Evolutionary conservation across 2,888 invertebrate genomes (phyloP).

Genomic region (Onchidella celtica): DNA sequence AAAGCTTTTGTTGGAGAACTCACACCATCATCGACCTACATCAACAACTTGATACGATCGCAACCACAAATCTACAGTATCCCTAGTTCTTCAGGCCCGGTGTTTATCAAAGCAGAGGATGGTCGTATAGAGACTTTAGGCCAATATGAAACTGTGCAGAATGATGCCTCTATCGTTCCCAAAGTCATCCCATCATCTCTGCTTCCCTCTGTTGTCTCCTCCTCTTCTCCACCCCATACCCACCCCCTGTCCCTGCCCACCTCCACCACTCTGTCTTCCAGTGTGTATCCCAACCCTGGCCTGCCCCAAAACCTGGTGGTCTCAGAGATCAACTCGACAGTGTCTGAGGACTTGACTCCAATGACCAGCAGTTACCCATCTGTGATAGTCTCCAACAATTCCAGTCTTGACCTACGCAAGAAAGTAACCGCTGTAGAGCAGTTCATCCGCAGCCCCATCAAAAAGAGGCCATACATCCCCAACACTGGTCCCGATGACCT

Average conservation of each 20-base stretch:
- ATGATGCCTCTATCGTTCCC: constrained; percentile 55
- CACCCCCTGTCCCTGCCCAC: constrained; percentile 1
- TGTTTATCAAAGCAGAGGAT: constrained; percentile 59
- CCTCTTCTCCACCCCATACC: background rate
- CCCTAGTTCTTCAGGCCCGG: constrained; percentile 32
- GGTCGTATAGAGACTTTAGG: constrained; percentile 52
- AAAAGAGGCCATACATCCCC: constrained; percentile 76
- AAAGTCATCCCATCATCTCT: constrained; percentile 49
- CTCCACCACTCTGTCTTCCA: constrained; percentile 31
- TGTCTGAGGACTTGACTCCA: constrained; percentile 36
- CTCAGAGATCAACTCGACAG: constrained; percentile 47
- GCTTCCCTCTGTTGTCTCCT: constrained; percentile 13
- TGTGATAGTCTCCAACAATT: constrained; percentile 71
- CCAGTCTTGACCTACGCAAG: constrained; percentile 71
- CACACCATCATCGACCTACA: constrained; percentile 25
- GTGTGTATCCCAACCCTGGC: constrained; percentile 22
- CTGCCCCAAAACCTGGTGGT: constrained; percentile 38
- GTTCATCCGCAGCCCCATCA: constrained; percentile 75
- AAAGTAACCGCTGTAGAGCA: constrained; percentile 63
- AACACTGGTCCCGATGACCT: constrained; percentile 39
- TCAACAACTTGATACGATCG: constrained; percentile 22
- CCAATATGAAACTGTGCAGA: constrained; percentile 16
- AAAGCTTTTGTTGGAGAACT: constrained; percentile 13
- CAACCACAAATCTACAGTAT: constrained; percentile 42
- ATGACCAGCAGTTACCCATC: constrained; percentile 56